Percentiles rank a stretch among this genome's conserved stretches.
These are phyloP conservation scores for Eupristina koningsbergeri DNA, from an alignment of 1,140 invertebrate species.

Conservation along the genomic window DNA sequence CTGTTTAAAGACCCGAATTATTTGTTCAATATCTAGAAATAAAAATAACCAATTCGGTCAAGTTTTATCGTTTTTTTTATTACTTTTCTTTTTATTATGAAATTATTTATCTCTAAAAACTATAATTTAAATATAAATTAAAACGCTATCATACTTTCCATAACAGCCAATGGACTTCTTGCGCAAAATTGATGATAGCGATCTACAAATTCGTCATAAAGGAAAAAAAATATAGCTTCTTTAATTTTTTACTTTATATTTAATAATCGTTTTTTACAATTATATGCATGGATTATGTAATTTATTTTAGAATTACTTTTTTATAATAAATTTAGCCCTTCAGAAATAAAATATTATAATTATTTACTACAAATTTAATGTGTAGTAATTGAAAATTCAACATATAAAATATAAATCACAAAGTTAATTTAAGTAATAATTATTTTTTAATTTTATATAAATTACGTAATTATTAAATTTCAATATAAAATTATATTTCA, in stretches of 20 bases:
- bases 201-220: constrained; percentile 64
- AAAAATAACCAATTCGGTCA: neutral
- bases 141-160: constrained; percentile 63
- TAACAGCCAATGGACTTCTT: constrained; percentile 62
- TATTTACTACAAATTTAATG: neutral
- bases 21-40: constrained; percentile 9
- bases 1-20: neutral
- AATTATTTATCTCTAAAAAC: constrained; percentile 29
- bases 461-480: too few species aligned
- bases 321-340: neutral
- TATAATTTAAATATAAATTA: neutral
- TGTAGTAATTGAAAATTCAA: neutral
- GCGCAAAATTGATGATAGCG: constrained; percentile 62
- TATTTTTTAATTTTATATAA: too few species aligned
- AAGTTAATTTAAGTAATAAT: neutral
- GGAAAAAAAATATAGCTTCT: constrained; percentile 57
- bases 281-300: neutral
- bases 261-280: constrained; percentile 54
- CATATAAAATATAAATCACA: neutral
- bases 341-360: neutral
- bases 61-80: neutral
- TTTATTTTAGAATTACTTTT: neutral
- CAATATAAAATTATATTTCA: too few species aligned
- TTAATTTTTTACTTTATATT: constrained; percentile 44
- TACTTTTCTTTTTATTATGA: neutral